Base-by-base conservation (phyloP, 2,888 invertebrate genomes). In the Dicyrtoma fusca region DNA sequence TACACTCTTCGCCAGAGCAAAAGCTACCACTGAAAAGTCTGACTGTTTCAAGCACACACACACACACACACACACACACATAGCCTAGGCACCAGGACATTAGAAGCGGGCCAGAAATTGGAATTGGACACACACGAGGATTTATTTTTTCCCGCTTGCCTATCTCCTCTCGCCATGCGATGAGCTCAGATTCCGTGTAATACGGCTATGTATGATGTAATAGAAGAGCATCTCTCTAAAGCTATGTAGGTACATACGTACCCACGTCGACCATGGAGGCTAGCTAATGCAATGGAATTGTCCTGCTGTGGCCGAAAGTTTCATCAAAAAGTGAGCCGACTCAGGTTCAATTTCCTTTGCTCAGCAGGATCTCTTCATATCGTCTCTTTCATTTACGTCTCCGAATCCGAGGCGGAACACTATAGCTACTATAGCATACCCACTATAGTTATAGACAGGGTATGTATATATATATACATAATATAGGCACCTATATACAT, bases 281-380 rank as follows among this genome's bases (percentile, higher is more conserved):
- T 34, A 34, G 8, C 34, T 34, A 34, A 34, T 34, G 34, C 34
- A 34, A 5, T 34, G 34, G 19, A 68, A 69, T 64, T 65, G 69
- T 66, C 74, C 74, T 69, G 74, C 74, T 74, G 74, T 64, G 74
- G 68, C 66, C 71, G 25, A 71, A 69, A 72, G 69, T 74, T 69
- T 72, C 72, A 74, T 74, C 72, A 74, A 71, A 74, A 74, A 74
- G 73, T 70, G 66, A 74, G 73, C 73, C 73, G 73, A 74, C 65
- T 69, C 74, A 74, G 71, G 72, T 74, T 78, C 78, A 78, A 78
- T 78, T 78, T 78, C 75, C 76, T 75, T 49, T 66, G 70, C 78
- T 73, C 78, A 76, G 78, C 78, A 76, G 78, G 78, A 74, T 74
- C 74, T 74, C 76, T 74, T 72, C 59, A 69, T 72, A 69, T 72